phyloP scores from a whole-genome alignment of 2,113 vertebrate species.

The Tragulus kanchil region DNA sequence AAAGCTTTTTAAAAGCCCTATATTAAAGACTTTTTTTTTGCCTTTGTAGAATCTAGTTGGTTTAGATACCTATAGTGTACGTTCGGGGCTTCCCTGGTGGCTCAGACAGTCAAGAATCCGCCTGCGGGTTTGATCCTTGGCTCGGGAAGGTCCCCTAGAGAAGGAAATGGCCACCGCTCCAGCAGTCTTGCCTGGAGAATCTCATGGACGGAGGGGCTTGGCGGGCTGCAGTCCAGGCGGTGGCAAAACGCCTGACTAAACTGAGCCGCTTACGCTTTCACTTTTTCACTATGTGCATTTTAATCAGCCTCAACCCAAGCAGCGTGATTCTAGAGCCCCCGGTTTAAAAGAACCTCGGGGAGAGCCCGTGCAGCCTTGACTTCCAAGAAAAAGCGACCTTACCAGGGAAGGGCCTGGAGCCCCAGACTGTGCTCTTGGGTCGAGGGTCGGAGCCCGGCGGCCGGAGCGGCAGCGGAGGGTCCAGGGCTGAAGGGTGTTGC shows the following conservation, averaged over 20 bases:
- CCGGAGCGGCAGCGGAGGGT: fast-evolving
- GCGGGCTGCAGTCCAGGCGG: neutral
- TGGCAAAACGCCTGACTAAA: neutral
- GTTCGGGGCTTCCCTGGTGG: neutral
- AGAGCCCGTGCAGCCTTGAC: fast-evolving
- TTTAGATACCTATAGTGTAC: neutral
- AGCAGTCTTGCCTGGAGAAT: neutral
- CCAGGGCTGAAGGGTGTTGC: fast-evolving
- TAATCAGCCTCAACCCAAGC: neutral
- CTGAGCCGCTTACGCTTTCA: neutral
- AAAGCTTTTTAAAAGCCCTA: neutral
- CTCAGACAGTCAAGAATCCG: neutral
- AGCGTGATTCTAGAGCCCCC: neutral
- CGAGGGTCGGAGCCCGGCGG: fast-evolving
- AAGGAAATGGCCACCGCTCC: neutral
- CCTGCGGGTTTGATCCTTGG: neutral
- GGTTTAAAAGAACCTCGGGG: neutral
- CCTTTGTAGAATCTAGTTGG: neutral
- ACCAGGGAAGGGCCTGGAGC: neutral
- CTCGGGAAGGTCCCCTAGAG: neutral
- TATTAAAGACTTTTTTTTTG: neutral
- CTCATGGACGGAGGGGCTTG: neutral
- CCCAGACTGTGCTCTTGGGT: no score
- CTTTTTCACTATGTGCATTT: neutral
- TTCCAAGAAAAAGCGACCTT: neutral